A percentile compares a stretch with the other conserved stretches of the same genome.
These are phyloP conservation scores for Hyperoplus immaculatus DNA, from an alignment of 2,797 vertebrate species.

Conservation along the genomic window DNA sequence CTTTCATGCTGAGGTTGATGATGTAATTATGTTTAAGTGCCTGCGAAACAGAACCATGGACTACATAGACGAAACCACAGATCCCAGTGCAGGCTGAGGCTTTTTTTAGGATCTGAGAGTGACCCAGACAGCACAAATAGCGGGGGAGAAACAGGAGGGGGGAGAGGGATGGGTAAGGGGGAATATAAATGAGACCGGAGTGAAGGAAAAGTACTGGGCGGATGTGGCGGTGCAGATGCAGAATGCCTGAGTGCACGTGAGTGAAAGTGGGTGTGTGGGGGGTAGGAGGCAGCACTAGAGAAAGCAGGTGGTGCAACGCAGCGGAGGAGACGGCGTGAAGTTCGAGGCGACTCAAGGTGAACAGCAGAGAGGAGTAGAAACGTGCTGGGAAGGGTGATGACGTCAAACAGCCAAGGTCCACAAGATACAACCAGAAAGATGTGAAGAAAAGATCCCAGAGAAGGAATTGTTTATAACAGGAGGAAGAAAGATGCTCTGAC, in stretches of 20 bases:
- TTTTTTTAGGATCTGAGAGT: constrained; percentile 75
- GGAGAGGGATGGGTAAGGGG: constrained; percentile 58
- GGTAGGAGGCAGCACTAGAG: constrained; percentile 32
- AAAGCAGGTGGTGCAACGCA: constrained; percentile 43
- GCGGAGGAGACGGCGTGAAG: constrained; percentile 45
- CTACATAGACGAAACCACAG: constrained; percentile 33
- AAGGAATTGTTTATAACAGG: not conserved
- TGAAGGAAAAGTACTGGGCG: constrained; percentile 85
- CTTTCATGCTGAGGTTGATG: not conserved
- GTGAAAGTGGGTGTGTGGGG: constrained; percentile 48
- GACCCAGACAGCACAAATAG: constrained; percentile 75
- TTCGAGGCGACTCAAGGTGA: constrained; percentile 77
- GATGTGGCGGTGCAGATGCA: constrained; percentile 76
- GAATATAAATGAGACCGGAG: constrained; percentile 80
- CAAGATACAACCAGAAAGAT: constrained; percentile 25
- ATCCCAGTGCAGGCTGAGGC: constrained; percentile 50
- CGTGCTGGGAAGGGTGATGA: constrained; percentile 52
- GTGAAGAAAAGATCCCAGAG: constrained; percentile 10
- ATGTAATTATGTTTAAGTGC: constrained; percentile 31
- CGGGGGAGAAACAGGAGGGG: constrained; percentile 45
- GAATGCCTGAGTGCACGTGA: constrained; percentile 72
- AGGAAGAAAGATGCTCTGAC: not conserved
- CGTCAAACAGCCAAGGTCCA: constrained; percentile 48
- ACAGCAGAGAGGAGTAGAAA: constrained; percentile 55
- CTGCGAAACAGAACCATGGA: constrained; percentile 37